Conservation (phyloP, 2,888 invertebrate genomes). For the Ophion obscuratus region DNA sequence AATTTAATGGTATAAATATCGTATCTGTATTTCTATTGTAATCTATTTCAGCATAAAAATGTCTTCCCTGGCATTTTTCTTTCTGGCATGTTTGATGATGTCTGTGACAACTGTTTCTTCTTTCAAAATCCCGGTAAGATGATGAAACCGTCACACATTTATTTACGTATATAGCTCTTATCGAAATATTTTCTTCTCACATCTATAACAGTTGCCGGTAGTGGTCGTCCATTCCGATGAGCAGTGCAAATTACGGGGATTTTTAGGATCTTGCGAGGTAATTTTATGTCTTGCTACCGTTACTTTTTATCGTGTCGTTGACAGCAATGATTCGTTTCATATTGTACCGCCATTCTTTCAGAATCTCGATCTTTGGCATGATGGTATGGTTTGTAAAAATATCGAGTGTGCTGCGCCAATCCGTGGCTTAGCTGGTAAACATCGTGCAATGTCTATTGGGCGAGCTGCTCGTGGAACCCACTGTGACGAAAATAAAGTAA, state of each 20-base stretch:
- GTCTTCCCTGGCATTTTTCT: not conserved
- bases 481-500: not conserved
- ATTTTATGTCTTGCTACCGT: not conserved
- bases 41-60: not conserved
- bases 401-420: not conserved
- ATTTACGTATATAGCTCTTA: not conserved
- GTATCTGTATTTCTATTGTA: not conserved
- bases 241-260: not conserved
- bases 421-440: not conserved
- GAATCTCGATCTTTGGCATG: not conserved
- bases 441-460: slow-evolving; percentile 41
- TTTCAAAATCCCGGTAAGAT: not conserved
- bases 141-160: not conserved
- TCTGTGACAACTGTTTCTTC: not conserved
- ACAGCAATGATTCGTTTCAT: not conserved
- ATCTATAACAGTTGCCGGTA: not conserved
- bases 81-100: slow-evolving; percentile 11
- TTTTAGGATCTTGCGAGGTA: not conserved
- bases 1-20: not conserved
- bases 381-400: not conserved
- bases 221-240: not conserved
- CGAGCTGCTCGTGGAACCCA: slow-evolving; percentile 39
- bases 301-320: not conserved
- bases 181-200: no score
- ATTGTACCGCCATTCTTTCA: not conserved